These are phyloP conservation scores for Euphydryas editha DNA, from an alignment of 2,888 invertebrate species.

Conservation along the genomic window DNA sequence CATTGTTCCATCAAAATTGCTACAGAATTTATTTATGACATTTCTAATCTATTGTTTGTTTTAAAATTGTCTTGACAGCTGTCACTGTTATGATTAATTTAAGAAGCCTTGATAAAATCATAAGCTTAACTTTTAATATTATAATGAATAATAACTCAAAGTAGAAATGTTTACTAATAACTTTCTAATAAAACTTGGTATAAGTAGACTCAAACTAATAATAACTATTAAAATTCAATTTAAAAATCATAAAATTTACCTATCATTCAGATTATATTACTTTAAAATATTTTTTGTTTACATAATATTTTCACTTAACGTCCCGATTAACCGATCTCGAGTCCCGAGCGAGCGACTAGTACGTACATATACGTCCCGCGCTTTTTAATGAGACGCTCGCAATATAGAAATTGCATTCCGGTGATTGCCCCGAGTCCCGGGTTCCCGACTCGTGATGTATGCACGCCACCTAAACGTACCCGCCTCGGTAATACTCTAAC, in stretches of 20 bases:
- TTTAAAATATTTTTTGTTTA: background rate
- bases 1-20: background rate
- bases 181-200: too few species aligned
- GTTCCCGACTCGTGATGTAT: conserved; percentile 30
- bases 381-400: conserved; percentile 40
- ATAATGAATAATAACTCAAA: too few species aligned
- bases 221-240: background rate
- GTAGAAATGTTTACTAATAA: too few species aligned
- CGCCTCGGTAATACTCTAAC: conserved; percentile 7
- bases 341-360: conserved; percentile 24
- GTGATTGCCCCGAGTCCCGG: conserved; percentile 37
- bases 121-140: too few species aligned
- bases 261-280: background rate
- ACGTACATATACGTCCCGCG: conserved; percentile 32
- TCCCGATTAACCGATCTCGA: conserved; percentile 25
- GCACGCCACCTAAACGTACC: conserved; percentile 24
- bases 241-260: background rate
- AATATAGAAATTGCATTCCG: conserved; percentile 41
- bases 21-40: background rate
- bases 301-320: background rate
- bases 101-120: too few species aligned
- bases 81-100: too few species aligned
- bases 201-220: background rate
- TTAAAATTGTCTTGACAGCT: too few species aligned
- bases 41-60: too few species aligned